A percentile compares a stretch with the other conserved stretches of the same genome.
These are phyloP conservation scores for Pomacea canaliculata DNA, from an alignment of 2,888 invertebrate species.

Conservation along the genomic window DNA sequence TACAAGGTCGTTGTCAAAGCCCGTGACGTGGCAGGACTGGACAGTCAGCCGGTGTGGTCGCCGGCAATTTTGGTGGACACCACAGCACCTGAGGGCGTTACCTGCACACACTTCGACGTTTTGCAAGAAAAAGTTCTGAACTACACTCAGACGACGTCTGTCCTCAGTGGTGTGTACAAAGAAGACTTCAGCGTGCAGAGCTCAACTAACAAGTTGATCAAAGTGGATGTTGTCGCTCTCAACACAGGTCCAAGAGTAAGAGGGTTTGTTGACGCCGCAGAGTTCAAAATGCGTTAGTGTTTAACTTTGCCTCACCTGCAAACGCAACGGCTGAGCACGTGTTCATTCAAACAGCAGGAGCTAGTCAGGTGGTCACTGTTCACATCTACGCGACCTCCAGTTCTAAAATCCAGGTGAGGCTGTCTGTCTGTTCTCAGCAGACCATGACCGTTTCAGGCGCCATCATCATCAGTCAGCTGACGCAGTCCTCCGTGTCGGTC, in stretches of 20 bases:
- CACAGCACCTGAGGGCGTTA: constrained; percentile 34
- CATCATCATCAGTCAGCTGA: constrained; percentile 30
- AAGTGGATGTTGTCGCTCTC: constrained; percentile 6
- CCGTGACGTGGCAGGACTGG: constrained; percentile 39
- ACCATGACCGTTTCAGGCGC: neutral
- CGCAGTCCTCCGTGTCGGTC: constrained; percentile 22
- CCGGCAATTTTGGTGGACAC: constrained; percentile 31
- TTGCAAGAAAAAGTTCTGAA: neutral
- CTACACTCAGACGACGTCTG: neutral
- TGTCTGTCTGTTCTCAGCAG: neutral
- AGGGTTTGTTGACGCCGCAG: neutral
- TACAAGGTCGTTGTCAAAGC: constrained; percentile 38
- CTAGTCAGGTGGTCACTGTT: no score
- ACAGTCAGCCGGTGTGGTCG: constrained; percentile 30
- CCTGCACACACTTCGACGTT: constrained; percentile 18
- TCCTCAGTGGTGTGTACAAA: neutral
- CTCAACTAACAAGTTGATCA: neutral
- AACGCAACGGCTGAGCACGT: constrained; percentile 1
- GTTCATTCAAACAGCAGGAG: constrained; percentile 2
- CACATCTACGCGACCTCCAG: neutral
- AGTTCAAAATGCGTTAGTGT: constrained; percentile 1
- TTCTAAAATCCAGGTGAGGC: neutral
- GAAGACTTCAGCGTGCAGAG: neutral
- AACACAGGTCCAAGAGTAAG: neutral
- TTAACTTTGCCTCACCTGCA: neutral